phyloP scores from a whole-genome alignment of 2,113 vertebrate species.

The Piprites chloris region DNA sequence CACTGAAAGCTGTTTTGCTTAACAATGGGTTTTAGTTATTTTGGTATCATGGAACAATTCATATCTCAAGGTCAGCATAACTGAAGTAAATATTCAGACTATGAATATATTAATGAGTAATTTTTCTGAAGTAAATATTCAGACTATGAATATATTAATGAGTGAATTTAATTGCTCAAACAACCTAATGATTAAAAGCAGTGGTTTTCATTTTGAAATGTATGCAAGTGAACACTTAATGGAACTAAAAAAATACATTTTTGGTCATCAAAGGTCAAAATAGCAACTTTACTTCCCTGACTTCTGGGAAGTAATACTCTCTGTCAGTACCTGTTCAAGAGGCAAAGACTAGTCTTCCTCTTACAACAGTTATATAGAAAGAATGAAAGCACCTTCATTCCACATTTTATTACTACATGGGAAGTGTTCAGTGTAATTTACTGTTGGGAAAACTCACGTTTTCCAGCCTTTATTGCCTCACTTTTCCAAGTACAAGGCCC shows the following conservation, averaged over 20 bases:
- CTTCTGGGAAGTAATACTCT: background rate
- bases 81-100: background rate
- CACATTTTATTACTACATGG: background rate
- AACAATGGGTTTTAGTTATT: background rate
- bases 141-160: background rate
- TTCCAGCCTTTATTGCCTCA: background rate
- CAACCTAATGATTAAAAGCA: background rate
- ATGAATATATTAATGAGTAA: background rate
- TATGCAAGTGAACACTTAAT: background rate
- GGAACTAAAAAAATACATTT: background rate
- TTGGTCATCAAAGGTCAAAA: background rate
- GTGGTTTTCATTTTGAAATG: background rate
- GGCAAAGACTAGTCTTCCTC: background rate
- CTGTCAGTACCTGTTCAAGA: background rate
- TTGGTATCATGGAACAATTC: background rate
- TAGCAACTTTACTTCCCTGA: background rate
- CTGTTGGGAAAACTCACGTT: background rate
- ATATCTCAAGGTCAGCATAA: background rate
- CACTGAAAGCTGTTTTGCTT: background rate
- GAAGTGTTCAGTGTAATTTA: background rate
- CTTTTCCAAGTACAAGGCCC: background rate
- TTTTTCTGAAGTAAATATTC: background rate
- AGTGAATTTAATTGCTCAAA: background rate
- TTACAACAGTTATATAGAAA: background rate
- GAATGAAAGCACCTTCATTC: background rate